Evolutionary conservation across 1,140 invertebrate genomes (phyloP).

Genomic region (Alviniconcha marisindica): DNA sequence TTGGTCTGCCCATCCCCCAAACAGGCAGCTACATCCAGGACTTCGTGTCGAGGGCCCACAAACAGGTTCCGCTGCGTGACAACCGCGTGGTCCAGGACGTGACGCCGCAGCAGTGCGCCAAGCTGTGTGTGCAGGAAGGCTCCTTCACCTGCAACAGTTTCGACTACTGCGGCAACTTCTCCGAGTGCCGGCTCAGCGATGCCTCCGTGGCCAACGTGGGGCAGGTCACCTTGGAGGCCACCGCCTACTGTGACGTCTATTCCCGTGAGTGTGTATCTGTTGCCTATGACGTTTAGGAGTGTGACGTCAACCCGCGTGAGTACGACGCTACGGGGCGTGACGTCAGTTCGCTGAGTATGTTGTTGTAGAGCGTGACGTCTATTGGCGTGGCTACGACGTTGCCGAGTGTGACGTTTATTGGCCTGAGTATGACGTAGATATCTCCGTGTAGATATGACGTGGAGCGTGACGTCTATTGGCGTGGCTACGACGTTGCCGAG

Average conservation of each 20-base stretch:
- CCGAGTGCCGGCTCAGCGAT: constrained; percentile 58
- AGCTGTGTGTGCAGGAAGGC: constrained; percentile 62
- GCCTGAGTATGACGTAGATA: background rate
- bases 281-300: background rate
- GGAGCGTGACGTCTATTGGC: background rate
- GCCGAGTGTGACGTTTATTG: background rate
- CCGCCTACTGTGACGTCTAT: constrained; percentile 62
- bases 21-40: constrained; percentile 64
- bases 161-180: constrained; percentile 63
- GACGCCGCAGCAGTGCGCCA: constrained; percentile 61
- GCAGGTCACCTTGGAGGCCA: constrained; percentile 54
- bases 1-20: background rate
- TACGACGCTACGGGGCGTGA: background rate
- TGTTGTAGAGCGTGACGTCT: background rate
- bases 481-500: no score
- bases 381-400: no score
- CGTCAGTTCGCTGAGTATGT: no score
- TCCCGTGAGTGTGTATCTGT: constrained; percentile 51
- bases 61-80: constrained; percentile 46
- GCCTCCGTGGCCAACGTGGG: constrained; percentile 55
- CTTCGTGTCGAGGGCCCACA: constrained; percentile 50
- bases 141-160: constrained; percentile 61
- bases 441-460: background rate
- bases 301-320: no score
- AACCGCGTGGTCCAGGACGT: constrained; percentile 60